Evolutionary conservation across 37 sponge, comb jelly and placozoan species (phyloP), one percentile per base, ranked within the genome.

Genomic region (Aplysina aerophoba): DNA sequence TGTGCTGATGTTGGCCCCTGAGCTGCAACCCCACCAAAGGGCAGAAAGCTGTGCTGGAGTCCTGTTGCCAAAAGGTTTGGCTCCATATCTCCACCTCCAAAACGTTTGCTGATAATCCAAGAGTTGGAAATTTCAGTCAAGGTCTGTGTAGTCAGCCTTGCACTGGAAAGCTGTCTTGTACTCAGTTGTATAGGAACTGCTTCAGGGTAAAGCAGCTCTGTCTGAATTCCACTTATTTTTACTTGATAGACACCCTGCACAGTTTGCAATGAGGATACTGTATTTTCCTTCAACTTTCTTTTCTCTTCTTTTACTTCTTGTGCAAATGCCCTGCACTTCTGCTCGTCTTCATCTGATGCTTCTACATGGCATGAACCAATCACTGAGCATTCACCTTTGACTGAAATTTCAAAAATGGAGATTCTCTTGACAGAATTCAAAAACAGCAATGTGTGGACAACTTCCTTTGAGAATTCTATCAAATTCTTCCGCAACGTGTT

Each of bases 1-100:
- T 44, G 50, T 44, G 50, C 6, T 3, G 50, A 44, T 5, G 4
- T 27, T 28, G 64, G 64, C 20, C 37, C 38, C 1, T n/a, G 28
- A 33, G 88, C 79, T 28, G 92, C 92, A 25, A 87, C 85, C 53
- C 92, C 92, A 69, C 92, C 92, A 16, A 85, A 28, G 73, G 92
- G 85, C 31, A 79, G 63, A 21, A 91, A 59, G 21, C 85, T 73
- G 24, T 36, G 0, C 20, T 56, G 20, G 0, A 75, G 36, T 20
- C 64, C 86, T 31, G 41, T 50, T 59, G 30, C 22, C 13, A 77
- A 80, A 8, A 66, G 37, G 4, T 72, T 14, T 14, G 17, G 13
- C 0, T 53, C 8, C 40, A 68, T 3, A 34, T 63, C 53, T 16
- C 60, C n/a, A 35, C 84, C 79, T 75, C 79, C 61, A 55, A 83